Evolutionary conservation across 2,797 vertebrate species (phyloP), one percentile per base, ranked within the genome.

Genomic region (Florisuga fusca): DNA sequence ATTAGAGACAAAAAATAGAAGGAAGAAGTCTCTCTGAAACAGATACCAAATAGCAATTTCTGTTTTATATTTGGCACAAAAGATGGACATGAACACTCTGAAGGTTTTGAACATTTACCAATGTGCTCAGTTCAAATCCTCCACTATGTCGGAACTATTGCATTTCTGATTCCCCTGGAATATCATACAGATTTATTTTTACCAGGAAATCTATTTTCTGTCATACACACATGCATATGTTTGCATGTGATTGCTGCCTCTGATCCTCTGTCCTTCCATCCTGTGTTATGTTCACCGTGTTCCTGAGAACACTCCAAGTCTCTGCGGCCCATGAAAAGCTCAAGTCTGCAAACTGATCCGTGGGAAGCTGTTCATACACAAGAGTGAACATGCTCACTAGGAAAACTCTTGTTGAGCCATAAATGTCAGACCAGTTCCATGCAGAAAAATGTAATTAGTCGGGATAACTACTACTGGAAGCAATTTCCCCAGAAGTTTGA

Each of bases 161-260:
- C 29, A 55, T 51, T 92, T 34, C 53, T 45, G 57, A 0, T 36
- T 50, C 23, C 45, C 80, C 20, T 27, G 55, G 16, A 85, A 27
- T 45, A 61, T 20, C 1, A 53, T 17, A 18, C 43, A 27, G 6
- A 5, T 31, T 69, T 76, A 16, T 58, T 87, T 64, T 45, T 22
- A 63, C n/a, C 57, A 64, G 50, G 25, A 94, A 84, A 48, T 41
- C 46, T 22, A 4, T 61, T 64, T 86, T 79, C 10, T 85, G 19
- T 48, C 7, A 0, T 8, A 58, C 33, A 16, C 20, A 33, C 1
- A 5, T 2, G 12, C 1, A 2, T 17, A 31, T n/a, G 9, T 79
- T 54, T 55, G 9, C 29, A 81, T 27, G 36, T 3, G 12, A 38
- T 4, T 14, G 9, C 78, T 85, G 81, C 58, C 73, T 54, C 64